Evolutionary conservation across 1,140 invertebrate genomes (phyloP), one percentile per base, ranked within the genome.

Genomic region (Drosophila setifemur): DNA sequence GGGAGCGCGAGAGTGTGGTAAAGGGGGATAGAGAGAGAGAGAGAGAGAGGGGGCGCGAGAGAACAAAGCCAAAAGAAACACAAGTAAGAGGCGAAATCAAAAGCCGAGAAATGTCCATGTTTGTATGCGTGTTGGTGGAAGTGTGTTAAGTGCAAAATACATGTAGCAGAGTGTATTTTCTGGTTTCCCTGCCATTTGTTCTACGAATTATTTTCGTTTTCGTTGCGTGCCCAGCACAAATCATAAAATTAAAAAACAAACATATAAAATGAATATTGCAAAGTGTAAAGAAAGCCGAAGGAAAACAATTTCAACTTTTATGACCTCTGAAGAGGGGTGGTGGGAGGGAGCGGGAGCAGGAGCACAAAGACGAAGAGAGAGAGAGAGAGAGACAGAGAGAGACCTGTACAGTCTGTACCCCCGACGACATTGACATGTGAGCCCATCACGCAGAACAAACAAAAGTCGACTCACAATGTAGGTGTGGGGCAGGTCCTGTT

Each of bases 221-320:
- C n/a, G 47, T 67, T 79, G 75, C 69, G 69, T 78, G 70, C 57
- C 60, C 45, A 40, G 53, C 42, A 52, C 26, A 81, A 87, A 81
- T 68, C 76, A 87, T 87, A 76, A 86, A 87, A 87, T 86, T 86
- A 67, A 64, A 86, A 87, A 86, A 86, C 75, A 76, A 82, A 76
- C 72, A 76, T 63, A 76, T 85, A 61, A 82, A 71, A 28, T 43
- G 48, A 64, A 54, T 73, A 76, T 78, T 78, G 78, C 76, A 58
- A 77, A 78, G 60, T 49, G 76, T 66, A 58, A 55, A 45, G 40
- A 67, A 78, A 67, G 49, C 64, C 14, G 21, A n/a, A 31, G 25
- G 19, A 23, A 33, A 45, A 55, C 70, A 60, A 50, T 66, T 67
- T 67, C 26, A 42, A 67, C 35, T 67, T 77, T 77, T 55, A 77